These are phyloP conservation scores for Gallinago undulata DNA, from an alignment of 2,113 vertebrate genomes.

Conservation along the genomic window DNA sequence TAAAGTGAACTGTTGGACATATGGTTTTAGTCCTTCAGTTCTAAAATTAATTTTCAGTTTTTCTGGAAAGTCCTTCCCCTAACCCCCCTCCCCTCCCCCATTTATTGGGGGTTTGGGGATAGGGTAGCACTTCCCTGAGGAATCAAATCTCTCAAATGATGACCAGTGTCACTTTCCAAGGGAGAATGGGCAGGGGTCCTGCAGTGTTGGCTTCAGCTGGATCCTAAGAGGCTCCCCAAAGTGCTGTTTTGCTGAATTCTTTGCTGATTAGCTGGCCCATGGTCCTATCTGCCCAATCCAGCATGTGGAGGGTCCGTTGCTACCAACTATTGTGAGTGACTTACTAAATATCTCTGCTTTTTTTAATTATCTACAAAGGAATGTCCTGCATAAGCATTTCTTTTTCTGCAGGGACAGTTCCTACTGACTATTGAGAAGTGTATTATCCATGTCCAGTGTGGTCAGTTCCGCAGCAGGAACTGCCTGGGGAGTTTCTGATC, in stretches of 20 bases:
- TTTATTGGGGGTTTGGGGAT: neutral
- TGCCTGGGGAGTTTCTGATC: neutral
- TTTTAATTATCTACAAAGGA: neutral
- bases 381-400: neutral
- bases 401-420: neutral
- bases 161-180: neutral
- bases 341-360: neutral
- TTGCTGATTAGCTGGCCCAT: neutral
- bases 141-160: neutral
- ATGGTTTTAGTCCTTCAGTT: conserved; percentile 28
- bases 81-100: too few relatives aligned
- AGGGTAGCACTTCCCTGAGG: neutral
- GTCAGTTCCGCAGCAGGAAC: neutral
- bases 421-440: neutral
- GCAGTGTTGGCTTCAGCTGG: neutral
- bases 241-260: neutral
- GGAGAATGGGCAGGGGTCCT: neutral
- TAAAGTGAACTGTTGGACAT: neutral
- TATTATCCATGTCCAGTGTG: neutral
- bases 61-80: neutral
- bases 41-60: conserved; percentile 31
- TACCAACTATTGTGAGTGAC: neutral
- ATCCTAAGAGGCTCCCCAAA: neutral
- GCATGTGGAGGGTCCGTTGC: neutral
- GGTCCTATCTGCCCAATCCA: neutral